phyloP scores from a whole-genome alignment of 1,140 invertebrate genomes.

The Lerema accius region DNA sequence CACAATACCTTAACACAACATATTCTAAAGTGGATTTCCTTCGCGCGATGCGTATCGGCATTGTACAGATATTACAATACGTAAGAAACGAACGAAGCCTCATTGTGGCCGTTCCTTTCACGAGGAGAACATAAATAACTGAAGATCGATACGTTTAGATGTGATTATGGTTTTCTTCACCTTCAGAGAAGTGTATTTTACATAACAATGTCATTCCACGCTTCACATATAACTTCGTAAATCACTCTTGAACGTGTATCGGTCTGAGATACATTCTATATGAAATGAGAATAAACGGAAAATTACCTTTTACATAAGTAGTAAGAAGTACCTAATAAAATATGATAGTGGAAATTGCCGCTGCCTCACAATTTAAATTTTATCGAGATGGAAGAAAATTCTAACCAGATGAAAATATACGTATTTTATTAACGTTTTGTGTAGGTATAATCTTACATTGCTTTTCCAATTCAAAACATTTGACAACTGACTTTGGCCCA shows the following conservation, averaged over 20 bases:
- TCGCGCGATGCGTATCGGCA: conserved; percentile 1
- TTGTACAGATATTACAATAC: conserved; percentile 9
- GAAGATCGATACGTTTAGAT: conserved; percentile 28
- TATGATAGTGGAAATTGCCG: too few species aligned
- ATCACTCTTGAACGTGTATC: neutral
- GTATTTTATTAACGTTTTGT: too few species aligned
- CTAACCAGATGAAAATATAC: too few species aligned
- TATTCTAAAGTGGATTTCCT: conserved; percentile 22
- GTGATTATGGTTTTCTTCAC: conserved; percentile 29
- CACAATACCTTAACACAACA: too few species aligned
- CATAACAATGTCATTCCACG: conserved; percentile 14
- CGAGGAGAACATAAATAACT: conserved; percentile 27
- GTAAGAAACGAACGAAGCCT: conserved; percentile 32
- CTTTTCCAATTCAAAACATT: too few species aligned
- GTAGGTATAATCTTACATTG: too few species aligned
- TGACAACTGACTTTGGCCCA: too few species aligned
- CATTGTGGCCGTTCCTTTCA: conserved; percentile 20
- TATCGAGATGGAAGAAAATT: too few species aligned
- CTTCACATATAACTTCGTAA: neutral
- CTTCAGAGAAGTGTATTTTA: conserved; percentile 12
- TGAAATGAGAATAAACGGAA: too few species aligned
- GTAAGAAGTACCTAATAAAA: too few species aligned
- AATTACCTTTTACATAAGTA: too few species aligned
- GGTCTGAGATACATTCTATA: conserved; percentile 3
- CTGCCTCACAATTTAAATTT: too few species aligned